Base-by-base conservation (phyloP, 23 tunicate species). In the Oikopleura vanhoeffeni region DNA sequence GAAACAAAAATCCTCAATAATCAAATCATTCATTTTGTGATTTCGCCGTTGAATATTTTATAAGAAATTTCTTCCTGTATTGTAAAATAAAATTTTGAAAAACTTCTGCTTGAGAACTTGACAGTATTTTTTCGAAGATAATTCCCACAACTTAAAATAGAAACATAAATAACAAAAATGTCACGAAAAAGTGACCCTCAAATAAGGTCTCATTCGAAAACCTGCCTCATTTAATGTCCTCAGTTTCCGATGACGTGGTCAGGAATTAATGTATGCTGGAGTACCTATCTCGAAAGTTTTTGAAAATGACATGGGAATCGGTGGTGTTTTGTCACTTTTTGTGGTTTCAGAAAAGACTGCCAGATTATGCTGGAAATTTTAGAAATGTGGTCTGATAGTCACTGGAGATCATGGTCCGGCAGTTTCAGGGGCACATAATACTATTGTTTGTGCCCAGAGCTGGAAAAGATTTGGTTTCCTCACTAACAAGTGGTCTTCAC, bases 321-420 rank as follows among this genome's bases (percentile, higher is more conserved):
- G 98, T 0, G 98, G 98, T 0, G 98, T 93, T 28, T 88, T 93
- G 3, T 89, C 90, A 35, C 87, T 93, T 1, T 89, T 93, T n/a
- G 40, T 93, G 98, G 98, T 93, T 93, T 83, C 98, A 93, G 41
- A 90, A 88, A 76, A 87, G 98, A 49, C 71, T 93, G 41, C 98
- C 98, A 0, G 57, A 83, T 40, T 93, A 93, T 49, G 98, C 98
- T 83, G 90, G 94, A 87, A 90, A 90, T 42, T 93, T 93, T 76
- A 85, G 89, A 41, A 94, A 93, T 76, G 91, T 87, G 35, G 89
- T 83, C 82, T 93, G 41, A 93, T 93, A 94, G 92, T 93, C 41
- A 93, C 98, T 38, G 98, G 94, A 30, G 98, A 93, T 85, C 98
- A 93, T 64, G 98, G 98, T 40, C 98, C 98, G 1, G 98, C 98